Conservation (phyloP, 2,888 invertebrate genomes). For the Scaptodrosophila latifasciaeformis region DNA sequence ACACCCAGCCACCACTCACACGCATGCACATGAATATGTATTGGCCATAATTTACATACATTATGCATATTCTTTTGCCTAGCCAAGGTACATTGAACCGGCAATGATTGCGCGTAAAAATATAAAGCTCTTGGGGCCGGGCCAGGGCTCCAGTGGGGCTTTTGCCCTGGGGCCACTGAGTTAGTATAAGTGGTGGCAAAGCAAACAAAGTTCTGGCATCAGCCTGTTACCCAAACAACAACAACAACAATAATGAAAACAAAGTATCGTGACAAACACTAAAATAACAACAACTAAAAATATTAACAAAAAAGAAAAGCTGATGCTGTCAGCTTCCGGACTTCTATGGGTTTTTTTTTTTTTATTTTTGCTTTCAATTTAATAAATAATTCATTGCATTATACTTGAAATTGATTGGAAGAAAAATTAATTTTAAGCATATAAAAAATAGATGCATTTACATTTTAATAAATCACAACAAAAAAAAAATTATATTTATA, state of each 20-base stretch:
- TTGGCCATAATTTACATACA: slow-evolving; percentile 62
- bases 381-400: not conserved
- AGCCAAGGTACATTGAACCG: slow-evolving; percentile 51
- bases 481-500: too few relatives aligned
- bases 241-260: slow-evolving; percentile 26
- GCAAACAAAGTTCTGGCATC: slow-evolving; percentile 50
- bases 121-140: slow-evolving; percentile 4
- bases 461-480: too few relatives aligned
- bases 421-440: too few relatives aligned
- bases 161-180: slow-evolving; percentile 7
- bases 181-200: not conserved
- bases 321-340: slow-evolving; percentile 67
- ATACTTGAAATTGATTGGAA: not conserved
- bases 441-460: too few relatives aligned
- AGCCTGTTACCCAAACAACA: slow-evolving; percentile 34
- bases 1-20: slow-evolving; percentile 55
- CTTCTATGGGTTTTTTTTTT: slow-evolving; percentile 62
- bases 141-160: slow-evolving; percentile 3
- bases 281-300: too few relatives aligned
- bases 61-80: slow-evolving; percentile 52
- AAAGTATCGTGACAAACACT: too few relatives aligned
- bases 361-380: too few relatives aligned
- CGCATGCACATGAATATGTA: slow-evolving; percentile 38
- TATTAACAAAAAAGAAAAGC: slow-evolving; percentile 46
- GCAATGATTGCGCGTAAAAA: slow-evolving; percentile 43